Percentiles rank a stretch among this genome's conserved stretches.
Evolutionary conservation across 2,888 invertebrate species (phyloP).

Genomic region (Aethes cnicana): DNA sequence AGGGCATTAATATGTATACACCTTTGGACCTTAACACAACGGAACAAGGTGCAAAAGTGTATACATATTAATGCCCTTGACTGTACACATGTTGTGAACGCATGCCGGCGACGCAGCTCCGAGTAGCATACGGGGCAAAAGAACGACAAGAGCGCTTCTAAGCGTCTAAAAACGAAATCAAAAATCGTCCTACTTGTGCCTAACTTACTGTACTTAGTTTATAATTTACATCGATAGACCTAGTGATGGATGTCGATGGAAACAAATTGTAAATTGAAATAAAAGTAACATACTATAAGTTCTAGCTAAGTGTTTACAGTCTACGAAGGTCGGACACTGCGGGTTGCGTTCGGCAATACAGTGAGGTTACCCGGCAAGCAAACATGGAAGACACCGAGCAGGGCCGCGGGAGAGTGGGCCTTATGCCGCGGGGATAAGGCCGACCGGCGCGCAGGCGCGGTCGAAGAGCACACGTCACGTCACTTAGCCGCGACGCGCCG

Average conservation of each 20-base stretch:
- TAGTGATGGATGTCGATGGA: constrained; percentile 28
- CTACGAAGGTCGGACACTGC: constrained; percentile 43
- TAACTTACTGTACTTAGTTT: constrained; percentile 30
- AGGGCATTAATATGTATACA: too few relatives aligned
- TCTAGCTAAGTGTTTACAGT: constrained; percentile 25
- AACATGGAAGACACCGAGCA: constrained; percentile 39
- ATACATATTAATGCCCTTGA: too few relatives aligned
- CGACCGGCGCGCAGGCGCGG: constrained; percentile 44
- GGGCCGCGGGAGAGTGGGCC: constrained; percentile 40
- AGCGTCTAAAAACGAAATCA: constrained; percentile 28
- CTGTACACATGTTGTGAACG: constrained; percentile 32
- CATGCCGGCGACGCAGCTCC: constrained; percentile 14
- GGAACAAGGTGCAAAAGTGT: too few relatives aligned
- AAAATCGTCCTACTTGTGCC: constrained; percentile 26
- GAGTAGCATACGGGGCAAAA: constrained; percentile 22
- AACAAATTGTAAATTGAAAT: constrained; percentile 11
- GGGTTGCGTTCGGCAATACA: constrained; percentile 40
- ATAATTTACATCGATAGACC: constrained; percentile 23
- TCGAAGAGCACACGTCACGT: constrained; percentile 49
- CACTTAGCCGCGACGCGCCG: constrained; percentile 33
- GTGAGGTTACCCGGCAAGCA: constrained; percentile 46
- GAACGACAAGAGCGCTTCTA: constrained; percentile 28
- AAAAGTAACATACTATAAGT: constrained; percentile 22
- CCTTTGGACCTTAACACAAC: too few relatives aligned
- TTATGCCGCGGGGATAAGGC: not conserved